Evolutionary conservation across 2,888 invertebrate species (phyloP), one percentile per base, ranked within the genome.

Genomic region (Agriopis marginaria): DNA sequence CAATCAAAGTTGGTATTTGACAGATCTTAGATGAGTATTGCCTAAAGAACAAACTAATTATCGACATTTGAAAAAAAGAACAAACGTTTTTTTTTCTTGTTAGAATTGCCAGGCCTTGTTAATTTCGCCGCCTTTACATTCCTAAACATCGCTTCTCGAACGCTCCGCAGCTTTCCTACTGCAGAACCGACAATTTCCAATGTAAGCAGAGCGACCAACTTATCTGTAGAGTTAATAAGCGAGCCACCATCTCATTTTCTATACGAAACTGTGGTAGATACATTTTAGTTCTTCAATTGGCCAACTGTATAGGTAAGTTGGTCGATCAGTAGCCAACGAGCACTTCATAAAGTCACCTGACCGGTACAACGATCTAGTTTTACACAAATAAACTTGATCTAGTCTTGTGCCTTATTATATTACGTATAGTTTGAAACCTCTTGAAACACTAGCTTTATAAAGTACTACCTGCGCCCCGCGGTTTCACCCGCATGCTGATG

Each of bases 81-180:
- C 32, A 32, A 5, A 1, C n/a, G n/a, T 32, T 32, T 32, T 32
- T 32, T 32, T 32, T 5, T 32, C 32, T 32, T 32, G 1, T 32
- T 5, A 32, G 32, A 5, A 32, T 32, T 32, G 32, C 32, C 32
- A 32, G 32, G 1, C 32, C 32, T 32, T 23, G 2, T 23, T 23
- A 23, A 23, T 23, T 23, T 32, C 32, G 32, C 32, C 5, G 32
- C 32, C 5, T 32, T 32, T 32, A 32, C 32, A n/a, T n/a, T 5
- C 5, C n/a, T n/a, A 32, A 32, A 32, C 5, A 3, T 75, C 47
- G 68, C 76, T 82, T 89, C 90, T 89, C 82, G 91, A 89, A 86
- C 77, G 84, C 88, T 89, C 90, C 78, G 75, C 77, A 80, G 83
- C 89, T 90, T 90, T 90, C 86, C 89, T 88, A 84, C 77, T 83